Conservation (phyloP, 2,113 vertebrate species). For the Rutilus rutilus region DNA sequence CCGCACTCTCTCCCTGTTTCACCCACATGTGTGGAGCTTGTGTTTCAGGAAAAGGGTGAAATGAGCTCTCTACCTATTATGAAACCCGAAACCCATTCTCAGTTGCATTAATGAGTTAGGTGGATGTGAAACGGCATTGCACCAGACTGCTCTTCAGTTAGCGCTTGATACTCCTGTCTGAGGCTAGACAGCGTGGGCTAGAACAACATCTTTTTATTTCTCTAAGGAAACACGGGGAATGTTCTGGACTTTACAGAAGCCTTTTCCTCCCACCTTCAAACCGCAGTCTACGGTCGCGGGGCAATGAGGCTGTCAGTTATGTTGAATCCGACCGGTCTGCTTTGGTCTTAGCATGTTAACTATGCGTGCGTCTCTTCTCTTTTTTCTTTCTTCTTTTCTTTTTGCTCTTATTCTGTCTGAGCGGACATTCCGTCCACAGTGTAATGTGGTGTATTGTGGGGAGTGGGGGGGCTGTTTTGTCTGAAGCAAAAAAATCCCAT, state of each 20-base stretch:
- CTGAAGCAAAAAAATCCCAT: slow-evolving; percentile 43
- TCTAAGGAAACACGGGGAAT: slow-evolving; percentile 56
- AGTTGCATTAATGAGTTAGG: slow-evolving; percentile 60
- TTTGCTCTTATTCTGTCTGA: slow-evolving; percentile 15
- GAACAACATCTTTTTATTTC: slow-evolving; percentile 63
- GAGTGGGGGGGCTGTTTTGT: slow-evolving; percentile 27
- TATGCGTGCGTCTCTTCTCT: slow-evolving; percentile 10
- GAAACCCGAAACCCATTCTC: slow-evolving; percentile 55
- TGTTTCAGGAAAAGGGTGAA: slow-evolving; percentile 53
- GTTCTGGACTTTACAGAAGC: slow-evolving; percentile 55
- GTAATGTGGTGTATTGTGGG: slow-evolving; percentile 39
- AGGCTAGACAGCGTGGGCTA: slow-evolving; percentile 46
- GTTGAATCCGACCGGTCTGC: background rate
- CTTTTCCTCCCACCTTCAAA: slow-evolving; percentile 57
- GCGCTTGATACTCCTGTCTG: slow-evolving; percentile 25
- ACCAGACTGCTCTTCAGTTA: slow-evolving; percentile 38
- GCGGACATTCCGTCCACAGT: slow-evolving; percentile 28
- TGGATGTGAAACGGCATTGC: slow-evolving; percentile 49
- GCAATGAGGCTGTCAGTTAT: slow-evolving; percentile 34
- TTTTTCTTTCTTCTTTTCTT: background rate
- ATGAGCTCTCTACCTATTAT: slow-evolving; percentile 57
- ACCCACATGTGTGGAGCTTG: slow-evolving; percentile 50
- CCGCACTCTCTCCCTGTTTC: slow-evolving; percentile 1
- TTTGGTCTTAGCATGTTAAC: slow-evolving; percentile 17
- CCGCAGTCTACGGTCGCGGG: slow-evolving; percentile 45